Evolutionary conservation across 2,888 invertebrate species (phyloP).

Genomic region (Catotricha subobsoleta): DNA sequence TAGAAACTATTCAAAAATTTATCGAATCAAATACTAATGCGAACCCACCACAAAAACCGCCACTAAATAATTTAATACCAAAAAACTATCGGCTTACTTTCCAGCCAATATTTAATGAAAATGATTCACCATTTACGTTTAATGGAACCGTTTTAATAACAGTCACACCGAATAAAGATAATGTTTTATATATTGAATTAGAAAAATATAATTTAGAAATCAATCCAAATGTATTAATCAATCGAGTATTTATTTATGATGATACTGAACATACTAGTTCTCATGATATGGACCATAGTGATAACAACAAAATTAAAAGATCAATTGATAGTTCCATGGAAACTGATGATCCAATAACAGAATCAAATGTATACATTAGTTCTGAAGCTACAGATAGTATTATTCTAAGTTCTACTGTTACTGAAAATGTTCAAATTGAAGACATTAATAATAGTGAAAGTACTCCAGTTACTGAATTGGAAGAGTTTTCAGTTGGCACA

Average conservation of each 20-base stretch:
- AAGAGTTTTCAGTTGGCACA: background rate
- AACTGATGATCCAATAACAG: too few relatives aligned
- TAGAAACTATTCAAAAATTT: background rate
- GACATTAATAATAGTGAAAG: too few relatives aligned
- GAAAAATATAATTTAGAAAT: background rate
- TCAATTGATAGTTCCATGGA: background rate
- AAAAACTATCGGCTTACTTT: background rate
- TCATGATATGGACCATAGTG: too few relatives aligned
- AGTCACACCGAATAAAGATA: background rate
- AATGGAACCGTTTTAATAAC: background rate
- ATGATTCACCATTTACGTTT: background rate
- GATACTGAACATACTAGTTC: too few relatives aligned
- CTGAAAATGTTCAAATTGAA: too few relatives aligned
- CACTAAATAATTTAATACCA: background rate
- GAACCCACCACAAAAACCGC: background rate
- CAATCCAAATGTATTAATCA: background rate
- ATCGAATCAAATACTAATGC: background rate
- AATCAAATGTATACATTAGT: too few relatives aligned
- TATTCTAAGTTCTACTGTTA: too few relatives aligned
- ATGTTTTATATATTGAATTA: background rate
- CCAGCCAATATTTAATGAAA: background rate
- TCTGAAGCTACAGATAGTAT: too few relatives aligned
- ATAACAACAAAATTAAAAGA: background rate
- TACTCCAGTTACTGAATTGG: background rate
- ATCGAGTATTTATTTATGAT: too few relatives aligned